Evolutionary conservation across 2,888 invertebrate species (phyloP).

Genomic region (Choristoneura rosaceana): DNA sequence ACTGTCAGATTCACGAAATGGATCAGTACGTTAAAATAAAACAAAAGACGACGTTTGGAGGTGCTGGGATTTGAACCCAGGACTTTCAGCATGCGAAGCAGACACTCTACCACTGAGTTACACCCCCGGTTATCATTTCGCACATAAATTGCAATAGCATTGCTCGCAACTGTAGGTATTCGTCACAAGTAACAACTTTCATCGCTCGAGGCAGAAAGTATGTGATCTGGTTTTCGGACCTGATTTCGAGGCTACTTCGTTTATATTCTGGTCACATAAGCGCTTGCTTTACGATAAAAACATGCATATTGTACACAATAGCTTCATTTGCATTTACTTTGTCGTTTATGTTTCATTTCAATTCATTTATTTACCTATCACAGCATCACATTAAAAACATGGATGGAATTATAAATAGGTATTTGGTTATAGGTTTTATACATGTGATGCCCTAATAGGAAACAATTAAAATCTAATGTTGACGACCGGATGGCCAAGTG

Average conservation of each 20-base stretch:
- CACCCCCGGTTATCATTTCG: conserved; percentile 63
- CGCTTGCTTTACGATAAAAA: not conserved
- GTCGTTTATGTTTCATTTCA: not conserved
- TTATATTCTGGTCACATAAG: not conserved
- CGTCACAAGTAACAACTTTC: conserved; percentile 27
- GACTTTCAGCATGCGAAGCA: conserved; percentile 89
- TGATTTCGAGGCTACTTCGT: not conserved
- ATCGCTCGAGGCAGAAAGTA: conserved; percentile 14
- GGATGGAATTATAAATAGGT: too few relatives aligned
- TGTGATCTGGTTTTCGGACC: too few relatives aligned
- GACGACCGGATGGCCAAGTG: too few relatives aligned
- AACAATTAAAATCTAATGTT: too few relatives aligned
- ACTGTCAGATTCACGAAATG: too few relatives aligned
- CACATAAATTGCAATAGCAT: not conserved
- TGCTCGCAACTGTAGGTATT: conserved; percentile 8
- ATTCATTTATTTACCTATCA: too few relatives aligned
- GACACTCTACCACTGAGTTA: conserved; percentile 87
- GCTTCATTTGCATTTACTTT: not conserved
- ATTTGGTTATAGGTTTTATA: too few relatives aligned
- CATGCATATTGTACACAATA: not conserved
- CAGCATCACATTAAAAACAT: too few relatives aligned
- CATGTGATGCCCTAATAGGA: too few relatives aligned
- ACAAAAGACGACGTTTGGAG: conserved; percentile 67
- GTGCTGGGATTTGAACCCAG: conserved; percentile 88
- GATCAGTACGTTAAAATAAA: not conserved